These are phyloP conservation scores for Glaucomys volans DNA, from an alignment of 2,113 vertebrate species.

Conservation along the genomic window DNA sequence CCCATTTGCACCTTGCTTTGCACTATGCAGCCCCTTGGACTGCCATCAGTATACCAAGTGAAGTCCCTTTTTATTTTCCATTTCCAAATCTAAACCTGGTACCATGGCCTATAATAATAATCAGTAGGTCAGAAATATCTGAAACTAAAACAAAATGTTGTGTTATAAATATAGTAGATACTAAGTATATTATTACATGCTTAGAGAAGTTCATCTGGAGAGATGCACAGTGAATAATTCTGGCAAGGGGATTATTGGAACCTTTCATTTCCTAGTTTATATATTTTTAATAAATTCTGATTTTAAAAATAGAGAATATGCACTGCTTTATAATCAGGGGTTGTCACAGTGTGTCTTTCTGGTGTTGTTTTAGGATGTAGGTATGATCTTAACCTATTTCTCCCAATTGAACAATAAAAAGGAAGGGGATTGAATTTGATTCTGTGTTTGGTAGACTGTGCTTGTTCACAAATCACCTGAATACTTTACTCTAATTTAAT, in stretches of 20 bases:
- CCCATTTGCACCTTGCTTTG: neutral
- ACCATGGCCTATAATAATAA: neutral
- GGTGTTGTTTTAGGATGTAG: neutral
- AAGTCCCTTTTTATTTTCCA: neutral
- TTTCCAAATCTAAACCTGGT: constrained; percentile 1
- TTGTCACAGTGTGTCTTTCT: neutral
- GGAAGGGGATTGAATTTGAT: neutral
- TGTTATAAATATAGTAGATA: neutral
- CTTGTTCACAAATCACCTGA: neutral
- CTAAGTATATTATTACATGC: neutral
- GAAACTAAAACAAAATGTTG: neutral
- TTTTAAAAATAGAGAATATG: neutral
- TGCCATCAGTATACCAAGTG: neutral
- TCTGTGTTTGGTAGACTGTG: neutral
- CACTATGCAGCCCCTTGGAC: neutral
- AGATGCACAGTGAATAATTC: neutral
- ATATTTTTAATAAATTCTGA: neutral
- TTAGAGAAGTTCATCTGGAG: neutral
- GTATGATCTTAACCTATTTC: neutral
- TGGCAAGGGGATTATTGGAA: neutral
- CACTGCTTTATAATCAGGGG: neutral
- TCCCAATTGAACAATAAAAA: neutral
- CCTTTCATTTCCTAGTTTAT: neutral
- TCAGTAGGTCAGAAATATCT: constrained; percentile 26
- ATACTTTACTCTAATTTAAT: neutral